These are phyloP conservation scores for Brachionus asplanchnoidis DNA, from an alignment of 1,140 invertebrate species.

Conservation along the genomic window DNA sequence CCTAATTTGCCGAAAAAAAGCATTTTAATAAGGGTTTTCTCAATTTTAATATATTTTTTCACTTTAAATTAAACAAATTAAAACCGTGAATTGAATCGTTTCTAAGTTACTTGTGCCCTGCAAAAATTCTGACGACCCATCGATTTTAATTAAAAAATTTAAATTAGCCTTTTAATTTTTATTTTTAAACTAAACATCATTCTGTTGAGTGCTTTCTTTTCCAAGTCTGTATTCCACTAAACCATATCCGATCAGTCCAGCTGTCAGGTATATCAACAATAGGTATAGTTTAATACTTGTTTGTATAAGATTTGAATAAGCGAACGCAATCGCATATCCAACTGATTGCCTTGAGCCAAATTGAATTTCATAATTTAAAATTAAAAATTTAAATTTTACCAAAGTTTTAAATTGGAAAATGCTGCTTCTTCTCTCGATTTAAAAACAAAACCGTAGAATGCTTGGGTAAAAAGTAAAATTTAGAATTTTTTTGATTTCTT, in stretches of 20 bases:
- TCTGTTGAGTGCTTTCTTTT: neutral
- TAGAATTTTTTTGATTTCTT: no score
- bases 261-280: slow-evolving; percentile 70
- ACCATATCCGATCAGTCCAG: slow-evolving; percentile 29
- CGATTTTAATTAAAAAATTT: neutral
- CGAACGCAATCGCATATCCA: slow-evolving; percentile 85
- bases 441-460: slow-evolving; percentile 83
- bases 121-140: neutral
- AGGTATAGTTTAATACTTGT: slow-evolving; percentile 84
- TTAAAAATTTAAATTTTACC: slow-evolving; percentile 64
- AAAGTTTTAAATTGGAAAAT: slow-evolving; percentile 86
- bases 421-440: slow-evolving; percentile 84
- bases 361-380: slow-evolving; percentile 67
- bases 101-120: neutral
- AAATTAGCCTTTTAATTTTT: neutral
- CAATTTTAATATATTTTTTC: neutral
- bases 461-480: slow-evolving; percentile 58
- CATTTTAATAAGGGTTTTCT: neutral
- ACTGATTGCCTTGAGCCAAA: slow-evolving; percentile 68
- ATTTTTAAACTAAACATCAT: neutral
- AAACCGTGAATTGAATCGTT: neutral
- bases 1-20: neutral
- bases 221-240: neutral
- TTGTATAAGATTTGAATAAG: slow-evolving; percentile 68
- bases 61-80: neutral